These are phyloP conservation scores for Hippolais icterina DNA, from an alignment of 2,113 vertebrate species.

Conservation along the genomic window DNA sequence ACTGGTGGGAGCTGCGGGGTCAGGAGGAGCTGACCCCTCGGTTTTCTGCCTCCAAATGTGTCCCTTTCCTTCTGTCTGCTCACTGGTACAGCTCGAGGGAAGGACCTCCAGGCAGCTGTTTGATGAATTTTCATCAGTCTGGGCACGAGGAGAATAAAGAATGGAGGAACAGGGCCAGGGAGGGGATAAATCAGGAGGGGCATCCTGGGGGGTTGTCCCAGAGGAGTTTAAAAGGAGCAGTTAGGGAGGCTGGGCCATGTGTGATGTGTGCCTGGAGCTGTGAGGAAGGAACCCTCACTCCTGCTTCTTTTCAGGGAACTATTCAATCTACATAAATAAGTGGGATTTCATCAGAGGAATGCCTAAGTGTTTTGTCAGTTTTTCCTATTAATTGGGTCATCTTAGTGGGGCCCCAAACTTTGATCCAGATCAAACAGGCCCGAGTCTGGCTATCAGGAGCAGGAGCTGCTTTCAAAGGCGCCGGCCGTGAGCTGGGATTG, in stretches of 20 bases:
- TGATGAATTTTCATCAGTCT: not conserved
- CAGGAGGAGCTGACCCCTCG: not conserved
- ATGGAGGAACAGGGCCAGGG: not conserved
- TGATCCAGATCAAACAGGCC: slow-evolving; percentile 20
- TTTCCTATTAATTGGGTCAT: slow-evolving; percentile 23
- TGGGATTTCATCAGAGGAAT: slow-evolving; percentile 4
- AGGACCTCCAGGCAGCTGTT: not conserved
- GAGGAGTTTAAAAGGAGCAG: not conserved
- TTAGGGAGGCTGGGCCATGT: not conserved
- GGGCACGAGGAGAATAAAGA: not conserved
- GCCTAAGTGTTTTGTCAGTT: slow-evolving; percentile 7
- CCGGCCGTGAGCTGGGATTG: not conserved
- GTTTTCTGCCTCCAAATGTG: not conserved
- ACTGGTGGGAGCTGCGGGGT: not conserved
- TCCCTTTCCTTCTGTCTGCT: not conserved
- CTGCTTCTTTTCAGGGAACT: not conserved
- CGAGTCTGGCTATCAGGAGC: not conserved
- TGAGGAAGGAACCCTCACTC: not conserved
- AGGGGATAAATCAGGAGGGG: not conserved
- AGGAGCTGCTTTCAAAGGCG: not conserved
- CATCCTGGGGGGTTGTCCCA: not conserved
- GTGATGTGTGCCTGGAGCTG: not conserved
- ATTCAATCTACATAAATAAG: not conserved
- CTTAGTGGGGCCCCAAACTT: not conserved
- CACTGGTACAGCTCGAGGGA: not conserved